A percentile compares a stretch with the other conserved stretches of the same genome.
Evolutionary conservation across 2,113 vertebrate species (phyloP).

Genomic region (Machaerirhynchus nigripectus): DNA sequence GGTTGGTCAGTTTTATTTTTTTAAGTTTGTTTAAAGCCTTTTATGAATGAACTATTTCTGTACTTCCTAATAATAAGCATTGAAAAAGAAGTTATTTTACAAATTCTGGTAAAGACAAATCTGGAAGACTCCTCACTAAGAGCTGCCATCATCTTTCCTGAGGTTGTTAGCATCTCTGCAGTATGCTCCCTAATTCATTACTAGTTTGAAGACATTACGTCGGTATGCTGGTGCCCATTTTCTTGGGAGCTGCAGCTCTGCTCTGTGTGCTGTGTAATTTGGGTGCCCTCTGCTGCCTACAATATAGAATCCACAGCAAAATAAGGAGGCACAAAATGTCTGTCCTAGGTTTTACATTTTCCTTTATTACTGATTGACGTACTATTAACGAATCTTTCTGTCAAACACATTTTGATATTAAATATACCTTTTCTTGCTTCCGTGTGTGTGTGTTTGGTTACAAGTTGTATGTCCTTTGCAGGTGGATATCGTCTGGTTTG

Average conservation of each 20-base stretch:
- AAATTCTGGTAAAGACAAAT: neutral
- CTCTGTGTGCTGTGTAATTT: neutral
- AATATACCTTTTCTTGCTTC: neutral
- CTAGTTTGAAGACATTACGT: neutral
- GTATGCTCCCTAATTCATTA: neutral
- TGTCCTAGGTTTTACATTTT: neutral
- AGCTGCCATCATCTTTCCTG: neutral
- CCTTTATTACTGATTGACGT: neutral
- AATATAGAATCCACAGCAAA: neutral
- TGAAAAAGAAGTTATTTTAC: neutral
- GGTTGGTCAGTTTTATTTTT: neutral
- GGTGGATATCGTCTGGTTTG: neutral
- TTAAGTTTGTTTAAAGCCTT: neutral
- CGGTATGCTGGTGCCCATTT: neutral
- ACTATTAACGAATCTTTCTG: neutral
- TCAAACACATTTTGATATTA: neutral
- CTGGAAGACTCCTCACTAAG: neutral
- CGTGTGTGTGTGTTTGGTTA: neutral
- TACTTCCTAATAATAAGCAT: neutral
- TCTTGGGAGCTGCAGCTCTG: neutral
- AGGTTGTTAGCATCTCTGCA: neutral
- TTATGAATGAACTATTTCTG: neutral
- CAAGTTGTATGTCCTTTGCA: neutral
- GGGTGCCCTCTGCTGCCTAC: slow-evolving; percentile 47
- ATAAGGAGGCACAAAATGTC: neutral